Conservation (phyloP, 1,140 invertebrate species). For the Nasonia giraulti region DNA sequence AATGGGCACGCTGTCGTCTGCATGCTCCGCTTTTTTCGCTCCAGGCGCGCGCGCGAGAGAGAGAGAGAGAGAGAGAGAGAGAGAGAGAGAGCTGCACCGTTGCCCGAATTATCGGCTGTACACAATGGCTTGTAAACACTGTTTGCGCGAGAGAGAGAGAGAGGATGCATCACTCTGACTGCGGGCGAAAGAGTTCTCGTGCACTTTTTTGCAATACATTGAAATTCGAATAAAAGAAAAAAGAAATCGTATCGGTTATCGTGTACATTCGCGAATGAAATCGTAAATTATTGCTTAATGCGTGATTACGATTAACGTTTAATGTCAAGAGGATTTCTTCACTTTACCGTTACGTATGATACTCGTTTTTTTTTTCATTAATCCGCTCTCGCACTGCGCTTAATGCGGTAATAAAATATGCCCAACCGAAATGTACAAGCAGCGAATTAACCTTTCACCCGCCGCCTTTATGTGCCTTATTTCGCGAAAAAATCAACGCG, state of each 20-base stretch:
- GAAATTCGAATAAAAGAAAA: not conserved
- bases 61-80: not conserved
- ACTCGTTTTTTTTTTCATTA: not conserved
- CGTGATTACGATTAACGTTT: not conserved
- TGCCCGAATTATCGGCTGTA: constrained; percentile 18
- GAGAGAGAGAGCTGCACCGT: too few relatives aligned
- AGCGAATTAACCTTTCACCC: constrained; percentile 3
- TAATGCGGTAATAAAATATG: not conserved
- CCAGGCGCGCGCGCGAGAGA: too few relatives aligned
- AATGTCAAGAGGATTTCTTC: not conserved
- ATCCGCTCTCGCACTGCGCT: too few relatives aligned
- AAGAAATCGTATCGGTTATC: not conserved
- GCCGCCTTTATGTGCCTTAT: not conserved
- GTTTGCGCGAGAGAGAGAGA: too few relatives aligned
- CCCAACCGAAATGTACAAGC: not conserved
- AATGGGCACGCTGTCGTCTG: constrained; percentile 23
- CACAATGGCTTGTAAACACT: not conserved
- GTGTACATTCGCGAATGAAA: not conserved
- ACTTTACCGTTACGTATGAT: constrained; percentile 4
- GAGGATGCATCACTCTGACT: too few relatives aligned
- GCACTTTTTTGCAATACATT: too few relatives aligned
- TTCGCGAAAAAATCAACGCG: not conserved
- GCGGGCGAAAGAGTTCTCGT: too few relatives aligned
- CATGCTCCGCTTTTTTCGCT: not conserved
- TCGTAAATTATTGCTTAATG: not conserved